Percentiles rank a stretch among this genome's conserved stretches.
Evolutionary conservation across 2,113 vertebrate genomes (phyloP).

Genomic region (Thermophis baileyi): DNA sequence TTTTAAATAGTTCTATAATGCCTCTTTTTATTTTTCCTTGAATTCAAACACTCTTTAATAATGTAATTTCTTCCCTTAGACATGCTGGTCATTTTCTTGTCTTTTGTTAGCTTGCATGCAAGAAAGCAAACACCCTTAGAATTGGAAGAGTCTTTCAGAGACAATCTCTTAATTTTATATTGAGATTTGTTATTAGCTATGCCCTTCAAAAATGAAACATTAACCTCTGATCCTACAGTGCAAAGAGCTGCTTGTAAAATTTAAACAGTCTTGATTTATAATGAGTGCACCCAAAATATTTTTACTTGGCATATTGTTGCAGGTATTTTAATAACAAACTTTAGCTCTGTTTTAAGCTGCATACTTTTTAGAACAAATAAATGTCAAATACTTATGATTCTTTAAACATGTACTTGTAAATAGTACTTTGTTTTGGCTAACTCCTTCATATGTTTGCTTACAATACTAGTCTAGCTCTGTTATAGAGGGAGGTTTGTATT

Average conservation of each 20-base stretch:
- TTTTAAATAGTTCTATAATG: neutral
- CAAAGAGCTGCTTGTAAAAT: constrained; percentile 33
- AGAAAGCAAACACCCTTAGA: neutral
- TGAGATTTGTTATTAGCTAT: neutral
- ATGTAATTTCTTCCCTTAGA: neutral
- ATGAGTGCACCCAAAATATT: constrained; percentile 15
- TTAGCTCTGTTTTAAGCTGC: neutral
- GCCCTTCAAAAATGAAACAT: neutral
- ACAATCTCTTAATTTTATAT: neutral
- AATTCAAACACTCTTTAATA: neutral
- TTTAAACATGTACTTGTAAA: neutral
- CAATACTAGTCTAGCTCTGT: neutral
- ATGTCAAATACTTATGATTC: neutral
- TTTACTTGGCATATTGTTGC: neutral
- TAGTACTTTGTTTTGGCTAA: neutral
- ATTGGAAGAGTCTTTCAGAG: neutral
- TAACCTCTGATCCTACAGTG: neutral
- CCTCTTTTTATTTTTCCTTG: neutral
- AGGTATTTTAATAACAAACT: constrained; percentile 24
- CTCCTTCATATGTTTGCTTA: neutral
- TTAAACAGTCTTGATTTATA: constrained; percentile 55
- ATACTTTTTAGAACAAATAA: neutral
- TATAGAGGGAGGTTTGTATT: neutral
- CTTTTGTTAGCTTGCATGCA: neutral
- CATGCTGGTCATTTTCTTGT: neutral